phyloP scores from a whole-genome alignment of 2,113 vertebrate species.

The Pica pica region DNA sequence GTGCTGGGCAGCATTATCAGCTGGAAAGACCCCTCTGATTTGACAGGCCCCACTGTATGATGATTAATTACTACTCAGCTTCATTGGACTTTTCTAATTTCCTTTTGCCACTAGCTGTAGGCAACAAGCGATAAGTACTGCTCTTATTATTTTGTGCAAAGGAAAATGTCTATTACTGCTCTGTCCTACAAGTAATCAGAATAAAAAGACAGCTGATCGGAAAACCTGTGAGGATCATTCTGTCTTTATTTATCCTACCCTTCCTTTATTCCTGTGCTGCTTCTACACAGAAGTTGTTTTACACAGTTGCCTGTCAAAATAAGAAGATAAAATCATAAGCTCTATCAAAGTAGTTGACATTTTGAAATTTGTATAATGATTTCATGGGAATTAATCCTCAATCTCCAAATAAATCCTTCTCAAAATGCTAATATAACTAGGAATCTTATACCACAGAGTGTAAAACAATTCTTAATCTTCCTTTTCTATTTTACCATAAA shows the following conservation, averaged over 20 bases:
- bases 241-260: slow-evolving; percentile 68
- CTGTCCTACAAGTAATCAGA: slow-evolving; percentile 76
- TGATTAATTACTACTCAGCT: slow-evolving; percentile 99
- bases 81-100: slow-evolving; percentile 91
- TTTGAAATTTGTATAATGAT: slow-evolving; percentile 77
- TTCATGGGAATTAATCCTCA: slow-evolving; percentile 71
- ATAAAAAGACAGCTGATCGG: slow-evolving; percentile 73
- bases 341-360: slow-evolving; percentile 70
- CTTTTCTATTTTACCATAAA: slow-evolving; percentile 14
- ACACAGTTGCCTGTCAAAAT: slow-evolving; percentile 75
- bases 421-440: slow-evolving; percentile 67
- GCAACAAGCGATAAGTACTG: slow-evolving; percentile 90
- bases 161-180: slow-evolving; percentile 84
- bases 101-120: slow-evolving; percentile 90
- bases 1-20: slow-evolving; percentile 97
- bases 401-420: slow-evolving; percentile 63
- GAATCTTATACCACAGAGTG: slow-evolving; percentile 23
- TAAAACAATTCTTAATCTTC: slow-evolving; percentile 46
- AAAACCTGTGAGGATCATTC: slow-evolving; percentile 57
- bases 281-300: slow-evolving; percentile 60
- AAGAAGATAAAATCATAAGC: slow-evolving; percentile 78
- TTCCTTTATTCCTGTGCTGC: slow-evolving; percentile 35
- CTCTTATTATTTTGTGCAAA: slow-evolving; percentile 94
- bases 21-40: slow-evolving; percentile 91
- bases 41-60: slow-evolving; percentile 94